phyloP scores from a whole-genome alignment of 2,888 invertebrate species.

The Eupithecia tripunctaria region DNA sequence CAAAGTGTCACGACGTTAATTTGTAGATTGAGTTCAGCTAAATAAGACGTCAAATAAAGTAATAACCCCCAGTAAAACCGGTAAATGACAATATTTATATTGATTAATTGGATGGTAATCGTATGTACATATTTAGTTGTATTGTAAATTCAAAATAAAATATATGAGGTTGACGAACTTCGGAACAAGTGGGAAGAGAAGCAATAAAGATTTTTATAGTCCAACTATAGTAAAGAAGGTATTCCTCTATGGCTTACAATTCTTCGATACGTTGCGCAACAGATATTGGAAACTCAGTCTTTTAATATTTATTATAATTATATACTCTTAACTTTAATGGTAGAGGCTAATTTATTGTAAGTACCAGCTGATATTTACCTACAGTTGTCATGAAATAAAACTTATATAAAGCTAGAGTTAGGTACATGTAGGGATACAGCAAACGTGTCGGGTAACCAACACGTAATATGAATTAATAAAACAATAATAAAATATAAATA shows the following conservation, averaged over 20 bases:
- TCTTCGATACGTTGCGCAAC: constrained; percentile 56
- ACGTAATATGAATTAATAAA: neutral
- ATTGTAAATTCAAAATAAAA: constrained; percentile 73
- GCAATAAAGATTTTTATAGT: constrained; percentile 77
- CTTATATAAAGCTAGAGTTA: neutral
- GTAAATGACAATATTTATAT: constrained; percentile 50
- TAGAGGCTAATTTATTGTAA: constrained; percentile 16
- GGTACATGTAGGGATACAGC: neutral
- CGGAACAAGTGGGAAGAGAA: constrained; percentile 74
- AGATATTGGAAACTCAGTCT: constrained; percentile 43
- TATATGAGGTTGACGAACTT: constrained; percentile 72
- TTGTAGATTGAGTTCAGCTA: constrained; percentile 22
- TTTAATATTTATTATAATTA: constrained; percentile 42
- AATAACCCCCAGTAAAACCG: constrained; percentile 25
- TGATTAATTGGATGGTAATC: constrained; percentile 75
- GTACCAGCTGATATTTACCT: constrained; percentile 8
- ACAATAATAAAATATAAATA: too few relatives aligned
- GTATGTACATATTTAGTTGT: constrained; percentile 75
- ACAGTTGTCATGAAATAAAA: neutral
- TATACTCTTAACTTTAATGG: constrained; percentile 23
- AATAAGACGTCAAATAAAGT: constrained; percentile 32
- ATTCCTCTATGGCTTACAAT: constrained; percentile 62
- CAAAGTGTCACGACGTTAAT: constrained; percentile 5
- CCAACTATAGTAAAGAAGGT: constrained; percentile 53
- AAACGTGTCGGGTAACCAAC: neutral